Evolutionary conservation across 2,888 invertebrate species (phyloP).

Genomic region (Drosophila histrio): DNA sequence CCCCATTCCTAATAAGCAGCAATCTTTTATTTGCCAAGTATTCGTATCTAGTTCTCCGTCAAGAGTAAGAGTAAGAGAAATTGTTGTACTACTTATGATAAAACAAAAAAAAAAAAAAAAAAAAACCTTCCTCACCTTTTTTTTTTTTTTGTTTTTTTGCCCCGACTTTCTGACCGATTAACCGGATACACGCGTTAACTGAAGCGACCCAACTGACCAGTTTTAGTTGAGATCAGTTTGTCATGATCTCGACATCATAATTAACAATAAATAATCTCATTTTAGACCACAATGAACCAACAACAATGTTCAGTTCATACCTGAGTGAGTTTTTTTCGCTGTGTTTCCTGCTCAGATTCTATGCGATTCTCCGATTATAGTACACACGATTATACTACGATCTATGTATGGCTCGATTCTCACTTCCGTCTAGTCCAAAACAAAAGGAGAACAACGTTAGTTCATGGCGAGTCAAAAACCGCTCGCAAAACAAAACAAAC

Average conservation of each 20-base stretch:
- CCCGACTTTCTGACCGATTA: constrained; percentile 1
- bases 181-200: constrained; percentile 30
- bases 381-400: neutral
- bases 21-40: neutral
- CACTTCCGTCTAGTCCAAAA: constrained; percentile 23
- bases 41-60: neutral
- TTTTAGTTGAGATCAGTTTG: neutral
- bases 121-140: neutral
- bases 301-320: constrained; percentile 32
- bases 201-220: constrained; percentile 7
- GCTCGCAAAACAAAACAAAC: neutral
- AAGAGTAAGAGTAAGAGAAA: constrained; percentile 3
- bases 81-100: neutral
- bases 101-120: neutral
- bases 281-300: constrained; percentile 31
- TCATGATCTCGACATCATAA: constrained; percentile 26
- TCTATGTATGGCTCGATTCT: neutral
- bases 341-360: constrained; percentile 34
- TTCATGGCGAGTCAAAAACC: constrained; percentile 18
- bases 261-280: constrained; percentile 21
- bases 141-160: neutral
- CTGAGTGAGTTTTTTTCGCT: constrained; percentile 25
- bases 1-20: neutral
- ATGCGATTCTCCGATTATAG: neutral
- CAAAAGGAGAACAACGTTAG: constrained; percentile 10